Evolutionary conservation across 2,797 vertebrate genomes (phyloP).

Genomic region (Spatula clypeata): DNA sequence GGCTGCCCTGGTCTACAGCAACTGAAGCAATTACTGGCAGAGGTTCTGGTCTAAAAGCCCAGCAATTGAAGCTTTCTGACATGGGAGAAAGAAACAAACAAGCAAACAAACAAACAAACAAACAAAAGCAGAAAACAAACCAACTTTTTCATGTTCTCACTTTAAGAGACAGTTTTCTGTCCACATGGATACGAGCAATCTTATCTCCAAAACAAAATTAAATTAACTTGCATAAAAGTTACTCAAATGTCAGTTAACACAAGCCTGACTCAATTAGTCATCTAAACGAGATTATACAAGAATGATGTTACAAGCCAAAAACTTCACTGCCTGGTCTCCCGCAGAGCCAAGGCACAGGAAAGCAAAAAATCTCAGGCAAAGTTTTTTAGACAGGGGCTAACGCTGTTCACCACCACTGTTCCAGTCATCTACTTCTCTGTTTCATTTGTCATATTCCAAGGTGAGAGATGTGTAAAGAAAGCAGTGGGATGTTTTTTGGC

Average conservation of each 20-base stretch:
- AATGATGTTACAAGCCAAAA: neutral
- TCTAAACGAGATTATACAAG: constrained; percentile 21
- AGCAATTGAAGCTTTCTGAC: neutral
- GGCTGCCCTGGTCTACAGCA: neutral
- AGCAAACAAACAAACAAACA: neutral
- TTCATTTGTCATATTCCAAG: neutral
- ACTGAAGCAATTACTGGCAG: neutral
- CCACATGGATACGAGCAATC: neutral
- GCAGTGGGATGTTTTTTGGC: neutral
- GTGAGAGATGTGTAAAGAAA: constrained; percentile 15
- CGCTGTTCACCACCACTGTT: neutral
- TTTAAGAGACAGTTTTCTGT: neutral
- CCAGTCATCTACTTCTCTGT: constrained; percentile 11
- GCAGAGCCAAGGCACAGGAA: neutral
- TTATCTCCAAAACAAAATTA: neutral
- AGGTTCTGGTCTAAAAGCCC: neutral
- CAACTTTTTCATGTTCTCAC: neutral
- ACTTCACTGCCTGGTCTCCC: neutral
- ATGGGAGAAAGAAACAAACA: neutral
- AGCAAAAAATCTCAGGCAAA: constrained; percentile 7
- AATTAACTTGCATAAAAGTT: neutral
- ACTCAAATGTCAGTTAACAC: neutral
- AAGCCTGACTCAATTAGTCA: constrained; percentile 24
- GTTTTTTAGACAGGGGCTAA: neutral
- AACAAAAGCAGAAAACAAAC: neutral